Evolutionary conservation across 2,797 vertebrate species (phyloP), one percentile per base, ranked within the genome.

Genomic region (Telmatherina bonti): DNA sequence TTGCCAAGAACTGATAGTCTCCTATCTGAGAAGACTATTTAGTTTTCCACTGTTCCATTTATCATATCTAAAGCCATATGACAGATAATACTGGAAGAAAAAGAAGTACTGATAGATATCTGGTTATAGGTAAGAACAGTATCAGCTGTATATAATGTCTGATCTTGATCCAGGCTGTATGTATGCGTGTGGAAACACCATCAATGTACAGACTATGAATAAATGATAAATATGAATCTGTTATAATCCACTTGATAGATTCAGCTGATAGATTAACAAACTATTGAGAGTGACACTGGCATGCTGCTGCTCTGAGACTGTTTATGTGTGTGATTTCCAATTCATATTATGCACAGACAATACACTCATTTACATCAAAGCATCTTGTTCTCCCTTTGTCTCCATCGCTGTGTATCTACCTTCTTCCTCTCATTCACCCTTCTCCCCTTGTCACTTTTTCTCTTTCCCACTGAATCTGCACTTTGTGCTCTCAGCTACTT

Each of bases 201-300:
- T 55, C 70, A 66, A 38, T 38, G 57, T 59, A 55, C 31, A 54
- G 63, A 62, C 59, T 4, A 22, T 85, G 84, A 85, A 41, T 16
- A 15, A 41, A 41, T 41, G 38, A 18, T 41, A 15, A 41, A 13
- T 41, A 41, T 85, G 69, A 79, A 89, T 87, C 76, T 77, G 52
- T 84, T 84, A 68, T 73, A 85, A 84, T 68, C 70, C 74, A 67
- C 31, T 47, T 89, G 88, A 91, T 88, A 83, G 85, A 89, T 29
- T 24, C 73, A 66, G 41, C 41, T 92, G 88, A 92, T 89, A 79
- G 87, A 92, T 92, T 82, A 91, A 83, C 49, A 84, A 75, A 82
- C 84, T 85, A 90, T 87, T 83, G 75, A 59, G 22, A 7, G 56
- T 13, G 62, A 74, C 85, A 53, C 53, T 53, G 74, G 67, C 49